A percentile compares a stretch with the other conserved stretches of the same genome.
phyloP scores from a whole-genome alignment of 2,888 invertebrate species.

The Drosophila melanosoma region DNA sequence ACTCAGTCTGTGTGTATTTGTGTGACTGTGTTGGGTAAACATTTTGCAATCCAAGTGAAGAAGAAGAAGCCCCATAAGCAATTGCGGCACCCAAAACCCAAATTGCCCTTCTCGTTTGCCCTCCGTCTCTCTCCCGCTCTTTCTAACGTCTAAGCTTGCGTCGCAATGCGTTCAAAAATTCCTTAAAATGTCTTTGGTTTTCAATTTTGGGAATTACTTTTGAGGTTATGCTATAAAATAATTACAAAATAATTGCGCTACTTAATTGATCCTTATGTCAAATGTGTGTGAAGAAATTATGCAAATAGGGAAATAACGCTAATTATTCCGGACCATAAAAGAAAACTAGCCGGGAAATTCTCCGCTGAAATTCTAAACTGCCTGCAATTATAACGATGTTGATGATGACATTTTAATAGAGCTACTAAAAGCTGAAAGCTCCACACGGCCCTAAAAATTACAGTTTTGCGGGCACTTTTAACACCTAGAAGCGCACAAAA shows the following conservation, averaged over 20 bases:
- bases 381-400: slow-evolving; percentile 16
- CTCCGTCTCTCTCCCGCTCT: not conserved
- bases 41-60: slow-evolving; percentile 61
- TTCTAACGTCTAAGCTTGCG: slow-evolving; percentile 41
- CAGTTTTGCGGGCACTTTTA: not conserved
- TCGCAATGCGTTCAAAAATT: slow-evolving; percentile 49
- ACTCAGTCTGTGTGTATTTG: slow-evolving; percentile 18
- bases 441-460: not conserved
- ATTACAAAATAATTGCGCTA: not conserved
- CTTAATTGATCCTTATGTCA: not conserved
- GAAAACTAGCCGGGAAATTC: slow-evolving; percentile 23
- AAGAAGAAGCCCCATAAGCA: slow-evolving; percentile 73
- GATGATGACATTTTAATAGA: slow-evolving; percentile 39
- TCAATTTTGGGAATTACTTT: slow-evolving; percentile 3
- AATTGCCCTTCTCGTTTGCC: slow-evolving; percentile 2
- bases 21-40: slow-evolving; percentile 62
- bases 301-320: slow-evolving; percentile 14
- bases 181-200: slow-evolving; percentile 25
- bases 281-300: not conserved
- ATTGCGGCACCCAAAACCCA: slow-evolving; percentile 7
- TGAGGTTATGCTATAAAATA: slow-evolving; percentile 1
- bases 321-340: slow-evolving; percentile 34
- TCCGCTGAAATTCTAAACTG: slow-evolving; percentile 30
- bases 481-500: slow-evolving; percentile 6
- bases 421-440: slow-evolving; percentile 32